Evolutionary conservation across 2,888 invertebrate species (phyloP), one percentile per base, ranked within the genome.

Genomic region (Zygogramma bicolorata): DNA sequence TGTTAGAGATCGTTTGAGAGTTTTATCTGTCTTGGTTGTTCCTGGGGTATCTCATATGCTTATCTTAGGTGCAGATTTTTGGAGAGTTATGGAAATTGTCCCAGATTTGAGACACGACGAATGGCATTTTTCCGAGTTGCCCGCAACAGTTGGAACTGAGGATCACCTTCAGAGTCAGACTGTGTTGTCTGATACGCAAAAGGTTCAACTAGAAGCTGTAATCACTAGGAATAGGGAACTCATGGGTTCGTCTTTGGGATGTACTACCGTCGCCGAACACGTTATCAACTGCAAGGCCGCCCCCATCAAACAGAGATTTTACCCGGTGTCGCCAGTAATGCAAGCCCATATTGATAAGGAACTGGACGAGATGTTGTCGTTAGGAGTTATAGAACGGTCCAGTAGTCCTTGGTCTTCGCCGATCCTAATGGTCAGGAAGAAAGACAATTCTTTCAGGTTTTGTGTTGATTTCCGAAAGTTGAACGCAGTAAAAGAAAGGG

Each of bases 341-440:
- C 76, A 75, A 67, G 38, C 66, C 20, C n/a, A 62, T 5, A 73
- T 77, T 15, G 63, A 63, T 18, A 63, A 29, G 15, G 15, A 46
- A 15, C 18, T 63, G n/a, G 42, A 62, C 20, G 62, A 42, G n/a
- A 62, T 42, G 46, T 46, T 15, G 27, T 6, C 22, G 7, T 15
- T 81, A 77, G 8, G 72, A 67, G 8, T 81, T 75, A 70, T 82
- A 3, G 80, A 81, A 46, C 67, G 70, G n/a, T 78, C 79, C 0
- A 68, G 62, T 13, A 79, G 78, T 40, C 84, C 69, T n/a, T n/a
- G n/a, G n/a, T 8, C 42, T 34, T 3, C 18, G 68, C 15, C 69
- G 72, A 65, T 40, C 60, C 0, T n/a, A n/a, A n/a, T n/a, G n/a
- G 22, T 72, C 6, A 22, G 60, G 10, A 18, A 58, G 13, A 78